Base-by-base conservation (phyloP, 1,140 invertebrate genomes). In the Adoxophyes honmai region DNA sequence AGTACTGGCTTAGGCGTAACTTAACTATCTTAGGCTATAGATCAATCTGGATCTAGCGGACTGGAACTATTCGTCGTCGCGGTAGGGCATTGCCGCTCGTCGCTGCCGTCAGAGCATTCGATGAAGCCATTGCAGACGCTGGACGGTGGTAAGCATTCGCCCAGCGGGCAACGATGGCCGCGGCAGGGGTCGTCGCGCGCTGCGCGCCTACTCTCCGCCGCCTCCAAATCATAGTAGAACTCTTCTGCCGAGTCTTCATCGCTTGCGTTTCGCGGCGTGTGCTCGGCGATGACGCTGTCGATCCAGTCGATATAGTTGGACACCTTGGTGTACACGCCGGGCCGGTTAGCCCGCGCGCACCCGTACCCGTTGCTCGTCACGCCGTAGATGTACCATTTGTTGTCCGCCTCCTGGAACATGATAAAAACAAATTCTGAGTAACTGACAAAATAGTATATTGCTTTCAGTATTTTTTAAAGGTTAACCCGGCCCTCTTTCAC, bases 301-400 rank as follows among this genome's bases (percentile, higher is more conserved):
- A 96, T 95, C 93, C 95, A 96, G 34, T 92, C 90, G 11, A 96
- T 79, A 79, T 96, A 96, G 73, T 95, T 91, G 57, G 93, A 89
- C 4, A 96, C 95, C 81, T 96, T 96, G 0, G 96, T 97, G 86
- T 97, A 98, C 39, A 97, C 95, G 1, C 96, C 96, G 1, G 96
- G 96, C 21, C 95, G 89, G 77, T 95, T 94, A 0, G 94, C 93
- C 58, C 94, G 91, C 0, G 95, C 96, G 75, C 96, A 97, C 0
- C 95, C 95, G 72, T 96, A 95, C 0, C 97, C 97, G 89, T 97
- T 96, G 11, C 94, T 96, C 0, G 95, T 96, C 0, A 97, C 93
- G 7, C 95, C 95, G 75, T 92, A 89, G 14, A 94, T 81, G 57
- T 91, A 90, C 92, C 92, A 94, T 52, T 86, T 83, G 18, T 90